Percentiles rank a stretch among this genome's conserved stretches.
phyloP scores from a whole-genome alignment of 2,113 vertebrate genomes.

The Chrysemys picta region DNA sequence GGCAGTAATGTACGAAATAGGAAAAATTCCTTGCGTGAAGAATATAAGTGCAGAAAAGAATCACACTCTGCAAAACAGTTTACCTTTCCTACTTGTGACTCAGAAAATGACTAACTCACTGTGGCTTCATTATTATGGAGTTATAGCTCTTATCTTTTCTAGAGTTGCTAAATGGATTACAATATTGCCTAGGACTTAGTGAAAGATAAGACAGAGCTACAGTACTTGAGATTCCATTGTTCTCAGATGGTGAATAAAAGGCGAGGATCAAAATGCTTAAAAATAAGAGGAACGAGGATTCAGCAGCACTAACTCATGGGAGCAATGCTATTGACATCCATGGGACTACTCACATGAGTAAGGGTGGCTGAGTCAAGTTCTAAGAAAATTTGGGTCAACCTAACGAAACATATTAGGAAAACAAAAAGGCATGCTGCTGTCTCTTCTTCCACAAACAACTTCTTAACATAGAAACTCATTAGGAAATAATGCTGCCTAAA shows the following conservation, averaged over 20 bases:
- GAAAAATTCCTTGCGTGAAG: neutral
- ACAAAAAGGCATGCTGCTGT: neutral
- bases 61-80: neutral
- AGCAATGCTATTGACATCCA: conserved; percentile 51
- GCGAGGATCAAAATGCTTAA: conserved; percentile 67
- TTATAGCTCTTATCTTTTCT: conserved; percentile 1
- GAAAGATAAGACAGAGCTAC: conserved; percentile 27
- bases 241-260: conserved; percentile 62
- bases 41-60: neutral
- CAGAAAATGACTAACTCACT: neutral
- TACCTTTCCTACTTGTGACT: neutral
- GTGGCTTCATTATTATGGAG: neutral
- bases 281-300: conserved; percentile 42
- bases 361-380: conserved; percentile 42
- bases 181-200: neutral
- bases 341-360: conserved; percentile 40
- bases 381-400: conserved; percentile 34
- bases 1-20: conserved; percentile 3
- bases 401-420: conserved; percentile 1
- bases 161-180: conserved; percentile 23
- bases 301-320: conserved; percentile 30
- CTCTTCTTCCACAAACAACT: neutral
- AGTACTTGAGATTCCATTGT: conserved; percentile 29
- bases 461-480: neutral
- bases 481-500: conserved; percentile 7